phyloP scores from a whole-genome alignment of 2,888 invertebrate genomes.

The Yponomeuta cagnagella region DNA sequence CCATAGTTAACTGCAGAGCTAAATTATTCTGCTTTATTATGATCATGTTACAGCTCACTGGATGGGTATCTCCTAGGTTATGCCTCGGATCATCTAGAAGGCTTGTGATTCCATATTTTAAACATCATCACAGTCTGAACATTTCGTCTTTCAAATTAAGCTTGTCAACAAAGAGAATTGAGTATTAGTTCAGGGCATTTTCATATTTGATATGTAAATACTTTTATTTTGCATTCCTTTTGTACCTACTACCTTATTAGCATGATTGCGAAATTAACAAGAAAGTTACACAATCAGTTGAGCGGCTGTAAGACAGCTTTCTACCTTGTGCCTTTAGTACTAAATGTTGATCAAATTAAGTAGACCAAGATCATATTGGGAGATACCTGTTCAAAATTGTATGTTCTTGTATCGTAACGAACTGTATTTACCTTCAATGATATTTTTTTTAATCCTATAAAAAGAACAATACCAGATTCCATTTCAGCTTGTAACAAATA shows the following conservation, averaged over 20 bases:
- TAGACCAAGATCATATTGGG: constrained; percentile 11
- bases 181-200: background rate
- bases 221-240: background rate
- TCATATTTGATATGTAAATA: background rate
- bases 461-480: constrained; percentile 28
- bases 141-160: background rate
- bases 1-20: constrained; percentile 45
- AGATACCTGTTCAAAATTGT: constrained; percentile 53
- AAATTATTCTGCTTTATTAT: constrained; percentile 51
- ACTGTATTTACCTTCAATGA: constrained; percentile 37
- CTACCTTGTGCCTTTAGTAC: background rate
- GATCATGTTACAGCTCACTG: constrained; percentile 22
- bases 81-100: background rate
- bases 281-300: background rate
- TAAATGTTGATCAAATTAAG: background rate
- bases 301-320: background rate
- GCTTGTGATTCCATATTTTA: background rate
- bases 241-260: background rate
- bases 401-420: constrained; percentile 20
- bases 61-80: constrained; percentile 3
- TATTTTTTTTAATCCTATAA: constrained; percentile 32
- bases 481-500: constrained; percentile 56
- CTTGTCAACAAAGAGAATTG: background rate
- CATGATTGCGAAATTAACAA: background rate
- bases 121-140: background rate